Base-by-base conservation (phyloP, 2,797 vertebrate species). In the Epinephelus malabaricus region DNA sequence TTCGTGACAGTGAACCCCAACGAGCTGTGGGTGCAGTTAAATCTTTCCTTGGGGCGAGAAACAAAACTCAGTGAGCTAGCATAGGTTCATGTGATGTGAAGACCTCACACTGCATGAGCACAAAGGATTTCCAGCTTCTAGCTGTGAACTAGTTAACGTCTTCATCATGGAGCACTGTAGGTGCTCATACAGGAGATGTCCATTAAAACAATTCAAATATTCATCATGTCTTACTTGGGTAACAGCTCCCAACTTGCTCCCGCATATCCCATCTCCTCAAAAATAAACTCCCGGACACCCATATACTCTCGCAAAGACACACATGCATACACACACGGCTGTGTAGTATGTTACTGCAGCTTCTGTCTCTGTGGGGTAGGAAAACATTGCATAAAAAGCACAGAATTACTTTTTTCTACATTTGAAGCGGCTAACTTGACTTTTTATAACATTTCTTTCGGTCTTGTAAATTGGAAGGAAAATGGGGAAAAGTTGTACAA, bases 131-230 rank as follows among this genome's bases (percentile, higher is more conserved):
- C 9, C 14, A 25, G 25, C 21, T 27, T 60, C 27, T 75, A 30
- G 47, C 60, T 78, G 34, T 40, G 15, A 66, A 67, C 46, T 25
- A 43, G 59, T 79, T 62, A 63, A 50, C 38, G 25, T 67, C 60
- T 70, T 51, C 23, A 3, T 46, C 43, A 40, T 11, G 3, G 72
- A 54, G 18, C 55, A 38, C 46, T 66, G 69, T 47, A 49, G 50
- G 63, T 74, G 25, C 54, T 69, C 46, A 55, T 66, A 88, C 83
- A 88, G 82, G 69, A 86, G 25, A 84, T 86, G 78, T 86, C 88
- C 83, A 88, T 90, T 91, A 76, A 79, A 88, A 80, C 30, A 3
- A 50, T 75, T 89, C 0, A 90, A 91, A 90, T 89, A 90, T 90
- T 88, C 13, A 90, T 85, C 4, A 47, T 56, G 70, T 75, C 65